Evolutionary conservation across 2,113 vertebrate genomes (phyloP).

Genomic region (Platycercus adscitus): DNA sequence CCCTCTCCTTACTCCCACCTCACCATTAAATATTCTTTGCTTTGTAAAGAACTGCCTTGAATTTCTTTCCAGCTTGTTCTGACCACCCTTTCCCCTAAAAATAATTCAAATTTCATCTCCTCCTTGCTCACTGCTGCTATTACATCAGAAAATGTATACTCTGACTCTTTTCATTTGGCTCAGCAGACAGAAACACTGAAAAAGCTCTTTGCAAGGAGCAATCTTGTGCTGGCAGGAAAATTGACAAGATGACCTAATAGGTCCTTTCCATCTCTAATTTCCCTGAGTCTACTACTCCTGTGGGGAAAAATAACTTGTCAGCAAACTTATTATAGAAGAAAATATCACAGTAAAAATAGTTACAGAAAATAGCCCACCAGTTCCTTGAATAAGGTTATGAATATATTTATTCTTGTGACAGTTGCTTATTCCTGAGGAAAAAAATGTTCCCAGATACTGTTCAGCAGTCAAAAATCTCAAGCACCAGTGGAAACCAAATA

Average conservation of each 20-base stretch:
- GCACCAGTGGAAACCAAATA: background rate
- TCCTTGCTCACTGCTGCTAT: background rate
- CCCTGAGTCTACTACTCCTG: background rate
- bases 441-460: background rate
- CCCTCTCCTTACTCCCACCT: background rate
- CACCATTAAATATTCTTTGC: background rate
- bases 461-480: background rate
- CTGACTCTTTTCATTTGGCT: background rate
- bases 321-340: constrained; percentile 29
- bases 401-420: constrained; percentile 3
- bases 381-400: constrained; percentile 20
- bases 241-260: constrained; percentile 44
- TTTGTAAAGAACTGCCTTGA: background rate
- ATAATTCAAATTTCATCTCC: background rate
- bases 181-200: background rate
- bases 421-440: constrained; percentile 22
- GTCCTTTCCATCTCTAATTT: constrained; percentile 49
- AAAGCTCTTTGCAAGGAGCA: background rate
- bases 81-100: background rate
- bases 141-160: background rate
- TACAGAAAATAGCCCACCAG: constrained; percentile 9
- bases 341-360: constrained; percentile 41
- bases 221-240: constrained; percentile 40
- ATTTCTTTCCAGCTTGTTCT: background rate
- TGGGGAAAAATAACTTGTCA: constrained; percentile 58